Conservation (phyloP, 2,797 vertebrate genomes). For the Platyrinchus mystaceus region DNA sequence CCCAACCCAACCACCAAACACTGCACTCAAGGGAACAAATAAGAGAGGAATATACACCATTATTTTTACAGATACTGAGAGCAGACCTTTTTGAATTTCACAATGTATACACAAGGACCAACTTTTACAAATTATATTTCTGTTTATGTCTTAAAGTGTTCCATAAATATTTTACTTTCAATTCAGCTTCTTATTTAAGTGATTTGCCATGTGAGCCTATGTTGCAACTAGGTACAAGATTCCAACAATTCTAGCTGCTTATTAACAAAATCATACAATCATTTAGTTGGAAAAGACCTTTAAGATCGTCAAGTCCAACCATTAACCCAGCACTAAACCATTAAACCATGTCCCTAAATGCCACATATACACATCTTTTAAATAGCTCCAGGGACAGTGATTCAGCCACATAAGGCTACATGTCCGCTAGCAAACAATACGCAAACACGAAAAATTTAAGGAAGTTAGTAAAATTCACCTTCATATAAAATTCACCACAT, state of each 20-base stretch:
- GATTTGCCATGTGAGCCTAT: background rate
- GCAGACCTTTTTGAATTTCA: background rate
- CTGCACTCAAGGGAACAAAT: background rate
- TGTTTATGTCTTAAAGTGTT: background rate
- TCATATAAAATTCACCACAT: background rate
- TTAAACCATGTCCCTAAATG: background rate
- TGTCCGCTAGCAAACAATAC: background rate
- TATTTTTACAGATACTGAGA: background rate
- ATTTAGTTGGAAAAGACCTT: background rate
- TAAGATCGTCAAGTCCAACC: background rate
- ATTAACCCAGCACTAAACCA: background rate
- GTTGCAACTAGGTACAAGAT: background rate
- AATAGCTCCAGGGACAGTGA: background rate
- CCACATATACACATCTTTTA: background rate
- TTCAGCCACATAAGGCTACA: background rate
- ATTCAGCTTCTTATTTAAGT: background rate
- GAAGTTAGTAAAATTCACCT: background rate
- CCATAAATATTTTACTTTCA: background rate
- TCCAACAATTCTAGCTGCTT: background rate
- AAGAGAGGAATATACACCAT: background rate
- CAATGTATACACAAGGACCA: background rate
- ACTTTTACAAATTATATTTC: background rate
- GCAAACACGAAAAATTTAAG: background rate
- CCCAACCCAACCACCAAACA: background rate
- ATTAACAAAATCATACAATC: background rate